Percentiles rank a stretch among this genome's conserved stretches.
These are phyloP conservation scores for Irena cyanogastra DNA, from an alignment of 2,113 vertebrate species.

Conservation along the genomic window DNA sequence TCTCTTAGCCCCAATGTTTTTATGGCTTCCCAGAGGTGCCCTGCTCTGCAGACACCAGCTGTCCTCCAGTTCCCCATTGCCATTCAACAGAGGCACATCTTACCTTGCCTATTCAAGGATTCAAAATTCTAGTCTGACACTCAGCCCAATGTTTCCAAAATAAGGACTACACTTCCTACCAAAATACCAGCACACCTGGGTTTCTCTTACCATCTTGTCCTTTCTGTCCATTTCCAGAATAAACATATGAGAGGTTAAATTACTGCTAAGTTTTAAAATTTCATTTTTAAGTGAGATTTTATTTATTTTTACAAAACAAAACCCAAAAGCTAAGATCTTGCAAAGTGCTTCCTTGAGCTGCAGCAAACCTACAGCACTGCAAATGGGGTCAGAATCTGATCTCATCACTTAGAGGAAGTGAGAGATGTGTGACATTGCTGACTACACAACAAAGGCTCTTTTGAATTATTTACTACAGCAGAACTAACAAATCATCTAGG, in stretches of 20 bases:
- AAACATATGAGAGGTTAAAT: neutral
- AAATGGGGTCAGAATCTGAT: neutral
- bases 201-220: neutral
- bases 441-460: neutral
- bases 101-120: neutral
- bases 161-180: neutral
- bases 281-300: neutral
- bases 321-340: neutral
- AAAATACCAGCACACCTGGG: neutral
- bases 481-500: neutral
- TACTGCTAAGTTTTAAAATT: neutral
- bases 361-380: neutral
- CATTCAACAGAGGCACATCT: neutral
- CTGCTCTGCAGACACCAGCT: neutral
- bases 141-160: neutral
- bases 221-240: neutral
- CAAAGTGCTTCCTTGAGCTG: neutral
- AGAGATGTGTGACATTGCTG: neutral
- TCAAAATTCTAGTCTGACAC: neutral
- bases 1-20: neutral
- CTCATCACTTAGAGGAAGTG: neutral
- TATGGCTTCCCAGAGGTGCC: neutral
- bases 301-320: neutral
- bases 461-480: constrained; percentile 29
- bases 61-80: neutral